Base-by-base conservation (phyloP, 1,140 invertebrate genomes). In the Drosophila azteca region DNA sequence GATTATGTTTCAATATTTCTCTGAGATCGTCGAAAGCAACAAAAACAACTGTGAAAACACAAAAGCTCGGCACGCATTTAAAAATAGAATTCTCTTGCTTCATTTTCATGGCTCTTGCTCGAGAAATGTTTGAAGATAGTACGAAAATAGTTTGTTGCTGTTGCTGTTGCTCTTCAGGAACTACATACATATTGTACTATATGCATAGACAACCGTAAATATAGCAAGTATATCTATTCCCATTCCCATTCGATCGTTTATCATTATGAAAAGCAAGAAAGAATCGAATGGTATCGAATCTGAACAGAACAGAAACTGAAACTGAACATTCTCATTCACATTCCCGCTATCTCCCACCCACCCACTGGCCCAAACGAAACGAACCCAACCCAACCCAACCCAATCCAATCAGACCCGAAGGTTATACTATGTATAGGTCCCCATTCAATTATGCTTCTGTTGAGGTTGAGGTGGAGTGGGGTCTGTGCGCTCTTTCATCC, bases 1-100 rank as follows among this genome's bases (percentile, higher is more conserved):
- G 83, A 87, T 88, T 87, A 87, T 87, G 83, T 87, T 87, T 87
- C 83, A 88, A 87, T 87, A 87, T 87, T 87, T 87, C 61, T 73
- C 53, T 61, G 77, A 68, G 69, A 72, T 63, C 53, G 58, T 41
- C 26, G 29, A 31, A 57, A 24, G 48, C 64, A 69, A 69, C 11
- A 60, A 49, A 60, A 54, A 71, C 75, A 75, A 57, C 59, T 53
- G 35, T 39, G 35, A 76, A 8, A 75, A 51, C 31, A 57, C 46
- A 60, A 82, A 89, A 89, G 84, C 84, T 85, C 77, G 63, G 77
- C 80, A 68, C 69, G 48, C 58, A 52, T 44, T 88, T 88, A 88
- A 71, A 89, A 88, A 89, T 88, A 89, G 84, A 88, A 77, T 77
- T 74, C 48, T 74, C 54, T 74, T 74, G 69, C 67, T 52, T 80